Evolutionary conservation across 30 jellyfish, hydroid and myxozoan genomes (phyloP).

Genomic region (Aurelia aurita): DNA sequence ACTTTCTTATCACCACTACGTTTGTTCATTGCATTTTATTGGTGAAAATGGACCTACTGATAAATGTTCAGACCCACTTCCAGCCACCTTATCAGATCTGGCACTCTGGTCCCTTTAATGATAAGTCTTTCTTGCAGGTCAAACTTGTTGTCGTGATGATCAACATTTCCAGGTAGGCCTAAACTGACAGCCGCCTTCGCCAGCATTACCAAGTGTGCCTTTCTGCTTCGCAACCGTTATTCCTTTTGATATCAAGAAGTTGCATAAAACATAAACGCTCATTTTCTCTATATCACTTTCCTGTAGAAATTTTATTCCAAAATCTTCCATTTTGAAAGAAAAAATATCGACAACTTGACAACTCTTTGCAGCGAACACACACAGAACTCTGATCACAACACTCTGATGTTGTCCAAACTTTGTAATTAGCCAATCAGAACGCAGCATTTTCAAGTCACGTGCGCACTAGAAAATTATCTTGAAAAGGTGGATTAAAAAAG

Average conservation of each 20-base stretch:
- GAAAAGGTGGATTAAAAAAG: slow-evolving; percentile 66
- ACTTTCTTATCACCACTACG: no score
- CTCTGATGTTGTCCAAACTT: slow-evolving; percentile 61
- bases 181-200: slow-evolving; percentile 61
- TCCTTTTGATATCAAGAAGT: slow-evolving; percentile 61
- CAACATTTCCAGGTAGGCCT: slow-evolving; percentile 69
- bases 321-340: slow-evolving; percentile 49
- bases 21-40: no score
- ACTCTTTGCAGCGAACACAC: slow-evolving; percentile 49
- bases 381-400: slow-evolving; percentile 45
- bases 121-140: slow-evolving; percentile 47
- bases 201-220: slow-evolving; percentile 54
- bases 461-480: slow-evolving; percentile 44
- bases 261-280: slow-evolving; percentile 41
- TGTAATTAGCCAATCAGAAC: slow-evolving; percentile 63
- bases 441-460: slow-evolving; percentile 50
- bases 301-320: slow-evolving; percentile 45
- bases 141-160: slow-evolving; percentile 58
- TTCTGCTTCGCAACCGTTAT: slow-evolving; percentile 66
- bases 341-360: slow-evolving; percentile 2
- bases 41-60: no score
- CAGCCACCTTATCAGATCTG: no score
- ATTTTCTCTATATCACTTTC: slow-evolving; percentile 60
- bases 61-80: no score
- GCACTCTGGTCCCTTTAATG: slow-evolving; percentile 69